phyloP scores from a whole-genome alignment of 2,888 invertebrate genomes.

The Smittia aterrima region DNA sequence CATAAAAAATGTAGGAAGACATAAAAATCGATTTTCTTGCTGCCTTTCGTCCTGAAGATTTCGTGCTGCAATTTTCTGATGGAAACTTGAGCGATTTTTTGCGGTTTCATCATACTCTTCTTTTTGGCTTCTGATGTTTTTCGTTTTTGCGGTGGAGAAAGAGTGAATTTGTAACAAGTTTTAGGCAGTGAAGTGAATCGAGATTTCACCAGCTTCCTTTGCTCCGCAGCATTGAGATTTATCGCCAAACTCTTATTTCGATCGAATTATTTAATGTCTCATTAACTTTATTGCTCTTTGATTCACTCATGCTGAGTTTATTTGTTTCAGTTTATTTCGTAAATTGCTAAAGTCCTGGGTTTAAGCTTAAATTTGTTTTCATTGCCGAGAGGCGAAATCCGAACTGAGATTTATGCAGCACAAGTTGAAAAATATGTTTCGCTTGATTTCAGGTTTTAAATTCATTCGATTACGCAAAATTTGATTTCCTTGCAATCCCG shows the following conservation, averaged over 20 bases:
- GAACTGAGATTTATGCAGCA: no score
- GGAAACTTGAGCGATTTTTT: neutral
- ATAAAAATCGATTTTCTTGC: slow-evolving; percentile 39
- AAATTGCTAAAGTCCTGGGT: no score
- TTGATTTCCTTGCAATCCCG: neutral
- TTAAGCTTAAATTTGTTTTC: no score
- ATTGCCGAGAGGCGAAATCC: no score
- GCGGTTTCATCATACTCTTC: neutral
- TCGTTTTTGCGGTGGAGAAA: neutral
- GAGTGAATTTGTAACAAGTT: neutral
- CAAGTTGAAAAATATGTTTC: no score
- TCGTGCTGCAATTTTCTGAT: neutral
- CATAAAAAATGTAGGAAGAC: slow-evolving; percentile 41
- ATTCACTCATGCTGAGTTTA: neutral
- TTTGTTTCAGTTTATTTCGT: neutral
- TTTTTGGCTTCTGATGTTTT: neutral
- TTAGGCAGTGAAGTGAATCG: no score
- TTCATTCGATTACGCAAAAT: neutral
- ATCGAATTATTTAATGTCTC: neutral
- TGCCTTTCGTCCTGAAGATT: neutral
- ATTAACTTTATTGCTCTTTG: neutral
- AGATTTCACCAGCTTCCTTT: neutral
- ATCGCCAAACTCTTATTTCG: neutral
- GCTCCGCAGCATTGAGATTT: neutral
- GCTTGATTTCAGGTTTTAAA: no score